Base-by-base conservation (phyloP, 2,113 vertebrate genomes). In the Amphiprion ocellaris region DNA sequence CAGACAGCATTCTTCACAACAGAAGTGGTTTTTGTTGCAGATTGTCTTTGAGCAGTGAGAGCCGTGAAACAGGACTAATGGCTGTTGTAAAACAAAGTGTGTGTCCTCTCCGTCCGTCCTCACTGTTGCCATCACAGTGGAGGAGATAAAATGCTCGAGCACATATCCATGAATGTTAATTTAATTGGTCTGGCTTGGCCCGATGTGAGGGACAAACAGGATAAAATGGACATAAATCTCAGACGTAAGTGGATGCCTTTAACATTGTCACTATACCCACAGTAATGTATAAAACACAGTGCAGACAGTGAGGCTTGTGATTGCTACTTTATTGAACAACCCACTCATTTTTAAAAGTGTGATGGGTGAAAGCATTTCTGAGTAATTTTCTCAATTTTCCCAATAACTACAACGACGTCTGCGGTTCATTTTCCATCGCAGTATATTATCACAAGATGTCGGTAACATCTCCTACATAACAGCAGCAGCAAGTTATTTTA, bases 141-240 rank as follows among this genome's bases (percentile, higher is more conserved):
- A 79, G 66, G 69, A 86, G 84, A 89, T 84, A 82, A 77, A 88
- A 87, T n/a, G 55, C 61, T 70, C 21, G 24, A 64, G 74, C 61
- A 49, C 76, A 89, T 87, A 76, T 77, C 74, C 73, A 58, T 80
- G 69, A 86, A 88, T 87, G 75, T 65, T 91, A 86, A 93, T 92
- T 87, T 71, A 82, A 87, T 74, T 75, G 74, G 56, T 73, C 63
- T 64, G 76, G 37, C 69, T 60, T 55, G 54, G 63, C 16, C 46
- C 41, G n/a, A 61, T 69, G 53, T 65, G 71, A 71, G 82, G 73
- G 81, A 79, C 87, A 86, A 83, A 84, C 58, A 85, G 73, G 28
- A 59, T 74, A 37, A 90, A 82, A 66, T 62, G 30, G 41, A 28
- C 41, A 77, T 89, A 53, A 89, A 83, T 2, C 68, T 73, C 33